Evolutionary conservation across 2,888 invertebrate genomes (phyloP).

Genomic region (Tipula helvola): DNA sequence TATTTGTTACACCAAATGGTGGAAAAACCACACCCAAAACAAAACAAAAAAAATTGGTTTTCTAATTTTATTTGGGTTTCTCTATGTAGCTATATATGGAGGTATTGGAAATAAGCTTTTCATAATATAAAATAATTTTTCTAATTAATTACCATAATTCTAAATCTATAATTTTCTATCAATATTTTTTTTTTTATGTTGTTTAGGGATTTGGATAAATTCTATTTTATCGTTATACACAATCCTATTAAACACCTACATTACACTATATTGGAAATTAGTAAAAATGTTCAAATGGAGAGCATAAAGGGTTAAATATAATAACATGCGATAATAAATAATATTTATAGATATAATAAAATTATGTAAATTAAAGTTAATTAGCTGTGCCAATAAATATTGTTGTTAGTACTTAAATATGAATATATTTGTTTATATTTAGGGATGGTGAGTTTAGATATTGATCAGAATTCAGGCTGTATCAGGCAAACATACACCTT

Average conservation of each 20-base stretch:
- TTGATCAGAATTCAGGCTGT: too few species aligned
- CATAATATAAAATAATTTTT: too few species aligned
- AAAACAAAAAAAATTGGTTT: not conserved
- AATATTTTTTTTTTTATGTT: too few species aligned
- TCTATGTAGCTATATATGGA: not conserved
- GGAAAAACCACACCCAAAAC: not conserved
- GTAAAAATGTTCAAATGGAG: not conserved
- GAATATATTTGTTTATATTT: too few species aligned
- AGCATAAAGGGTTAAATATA: not conserved
- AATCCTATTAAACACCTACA: too few species aligned
- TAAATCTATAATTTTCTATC: too few species aligned
- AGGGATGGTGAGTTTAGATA: too few species aligned
- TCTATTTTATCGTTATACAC: too few species aligned
- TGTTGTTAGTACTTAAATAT: too few species aligned
- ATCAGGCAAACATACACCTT: too few species aligned
- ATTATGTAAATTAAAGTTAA: not conserved
- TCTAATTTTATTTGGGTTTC: not conserved
- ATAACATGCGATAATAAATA: not conserved
- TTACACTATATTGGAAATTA: not conserved
- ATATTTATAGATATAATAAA: not conserved
- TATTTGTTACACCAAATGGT: not conserved
- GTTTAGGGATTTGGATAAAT: too few species aligned
- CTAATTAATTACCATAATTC: too few species aligned
- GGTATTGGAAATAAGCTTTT: not conserved
- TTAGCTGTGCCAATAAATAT: not conserved